Base-by-base conservation (phyloP, 2,888 invertebrate genomes). In the Liopterus haemorrhoidalis region DNA sequence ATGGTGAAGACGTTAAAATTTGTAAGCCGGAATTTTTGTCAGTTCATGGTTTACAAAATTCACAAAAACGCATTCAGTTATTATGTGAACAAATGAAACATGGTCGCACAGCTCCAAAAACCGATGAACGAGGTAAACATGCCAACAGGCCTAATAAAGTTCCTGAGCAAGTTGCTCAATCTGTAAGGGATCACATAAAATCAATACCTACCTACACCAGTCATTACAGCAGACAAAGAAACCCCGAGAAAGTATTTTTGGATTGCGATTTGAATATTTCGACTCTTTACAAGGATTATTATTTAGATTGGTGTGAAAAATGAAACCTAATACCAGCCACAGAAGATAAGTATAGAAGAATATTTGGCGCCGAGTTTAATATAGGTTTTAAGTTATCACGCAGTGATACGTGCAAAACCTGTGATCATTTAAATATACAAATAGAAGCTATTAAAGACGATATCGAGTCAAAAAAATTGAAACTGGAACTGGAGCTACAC, bases 361-460 rank as follows among this genome's bases (percentile, higher is more conserved):
- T 50, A 27, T 55, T 54, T 37, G 53, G 49, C 27, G 31, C 14
- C 8, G 40, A 54, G 33, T 53, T 22, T 36, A 50, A 54, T 32
- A 54, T 53, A 6, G 50, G 50, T 18, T 52, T 54, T 41, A 53
- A 53, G 31, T 30, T 53, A 12, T 51, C 54, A 16, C 49, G 48
- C 46, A 49, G 30, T n/a, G 52, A 52, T 32, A 54, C 50, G 12
- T 52, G 52, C 36, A 43, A 50, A 48, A 50, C 46, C 33, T 45
- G 28, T 28, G 46, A 48, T 21, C 30, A 6, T 12, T 37, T 50
- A 24, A 46, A 48, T 15, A 49, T 47, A 31, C 14, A 43, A 39
- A 41, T 50, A 19, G 36, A 46, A 39, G 21, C 33, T n/a, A 18
- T 25, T 2, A 28, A 43, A 43, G 9, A 19, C 11, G 24, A 21